phyloP scores from a whole-genome alignment of 2,797 vertebrate genomes.

The Enteromius anoplus region DNA sequence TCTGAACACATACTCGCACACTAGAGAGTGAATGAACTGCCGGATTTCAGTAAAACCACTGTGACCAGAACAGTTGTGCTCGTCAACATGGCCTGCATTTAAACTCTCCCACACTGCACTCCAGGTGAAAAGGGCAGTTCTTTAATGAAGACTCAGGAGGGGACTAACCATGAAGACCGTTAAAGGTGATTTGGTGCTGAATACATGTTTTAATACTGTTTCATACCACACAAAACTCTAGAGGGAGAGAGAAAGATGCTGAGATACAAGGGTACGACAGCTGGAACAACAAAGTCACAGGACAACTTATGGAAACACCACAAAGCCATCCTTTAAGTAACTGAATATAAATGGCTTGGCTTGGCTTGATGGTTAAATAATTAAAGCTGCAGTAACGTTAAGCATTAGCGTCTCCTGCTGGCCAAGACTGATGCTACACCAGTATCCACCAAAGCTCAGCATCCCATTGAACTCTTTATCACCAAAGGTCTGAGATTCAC shows the following conservation, averaged over 20 bases:
- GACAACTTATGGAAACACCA: not conserved
- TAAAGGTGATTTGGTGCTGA: constrained; percentile 68
- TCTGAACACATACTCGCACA: not conserved
- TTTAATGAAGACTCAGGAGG: constrained; percentile 32
- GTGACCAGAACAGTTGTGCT: not conserved
- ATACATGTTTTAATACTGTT: constrained; percentile 48
- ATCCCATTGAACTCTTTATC: not conserved
- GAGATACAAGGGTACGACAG: not conserved
- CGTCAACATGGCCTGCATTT: not conserved
- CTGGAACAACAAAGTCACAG: not conserved
- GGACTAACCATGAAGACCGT: not conserved
- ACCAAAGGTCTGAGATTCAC: not conserved
- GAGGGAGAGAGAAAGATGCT: not conserved
- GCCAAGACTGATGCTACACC: not conserved
- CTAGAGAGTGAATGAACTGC: not conserved
- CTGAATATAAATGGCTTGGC: not conserved
- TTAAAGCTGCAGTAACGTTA: not conserved
- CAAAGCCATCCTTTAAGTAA: not conserved
- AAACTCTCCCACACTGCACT: constrained; percentile 5
- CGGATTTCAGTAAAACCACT: not conserved
- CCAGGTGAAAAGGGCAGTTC: constrained; percentile 1
- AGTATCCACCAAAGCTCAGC: not conserved
- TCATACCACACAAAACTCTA: not conserved
- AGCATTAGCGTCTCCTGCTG: constrained; percentile 25
- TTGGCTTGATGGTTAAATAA: not conserved